Evolutionary conservation across 2,113 vertebrate species (phyloP).

Genomic region (Sapajus apella): DNA sequence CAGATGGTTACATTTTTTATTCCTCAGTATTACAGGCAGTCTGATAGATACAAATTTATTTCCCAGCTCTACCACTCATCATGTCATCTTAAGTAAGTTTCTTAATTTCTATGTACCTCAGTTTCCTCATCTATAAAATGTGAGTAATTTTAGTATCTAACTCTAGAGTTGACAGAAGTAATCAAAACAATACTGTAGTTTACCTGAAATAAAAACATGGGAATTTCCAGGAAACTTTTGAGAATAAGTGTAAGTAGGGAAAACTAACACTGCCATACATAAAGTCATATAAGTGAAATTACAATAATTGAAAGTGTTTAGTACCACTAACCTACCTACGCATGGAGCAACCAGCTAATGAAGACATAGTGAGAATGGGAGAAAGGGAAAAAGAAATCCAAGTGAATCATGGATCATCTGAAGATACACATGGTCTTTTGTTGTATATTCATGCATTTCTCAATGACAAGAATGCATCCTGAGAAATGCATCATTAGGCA

Average conservation of each 20-base stretch:
- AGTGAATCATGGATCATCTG: neutral
- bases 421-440: neutral
- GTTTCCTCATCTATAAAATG: neutral
- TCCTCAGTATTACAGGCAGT: neutral
- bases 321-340: neutral
- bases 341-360: neutral
- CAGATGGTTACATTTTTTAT: neutral
- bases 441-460: neutral
- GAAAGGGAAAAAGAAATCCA: neutral
- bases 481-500: neutral
- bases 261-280: neutral
- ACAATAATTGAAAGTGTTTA: neutral
- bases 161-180: neutral
- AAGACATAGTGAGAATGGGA: neutral
- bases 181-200: conserved; percentile 10
- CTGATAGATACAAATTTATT: neutral
- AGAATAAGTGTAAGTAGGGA: neutral
- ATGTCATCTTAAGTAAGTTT: neutral
- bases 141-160: neutral
- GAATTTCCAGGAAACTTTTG: conserved; percentile 11
- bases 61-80: neutral
- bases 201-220: conserved; percentile 6
- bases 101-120: neutral
- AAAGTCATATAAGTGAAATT: neutral
- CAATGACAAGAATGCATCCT: neutral